Base-by-base conservation (phyloP, 2,888 invertebrate genomes). In the Lacanobia oleracea region DNA sequence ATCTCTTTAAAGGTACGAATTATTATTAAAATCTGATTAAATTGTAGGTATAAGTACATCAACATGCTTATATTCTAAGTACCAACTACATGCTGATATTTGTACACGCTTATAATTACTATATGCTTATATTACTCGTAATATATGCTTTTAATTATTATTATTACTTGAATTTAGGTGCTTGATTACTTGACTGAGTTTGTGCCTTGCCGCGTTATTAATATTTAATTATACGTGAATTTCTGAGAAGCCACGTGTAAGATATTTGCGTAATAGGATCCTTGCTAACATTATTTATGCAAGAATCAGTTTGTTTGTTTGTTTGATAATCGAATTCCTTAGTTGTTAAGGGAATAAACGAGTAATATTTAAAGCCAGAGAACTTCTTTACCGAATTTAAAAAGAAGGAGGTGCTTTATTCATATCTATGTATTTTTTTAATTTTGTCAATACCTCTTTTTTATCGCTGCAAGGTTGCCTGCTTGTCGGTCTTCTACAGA, bases 181-280 rank as follows among this genome's bases (percentile, higher is more conserved):
- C 43, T 59, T 76, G 57, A 56, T 60, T 37, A 56, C 23, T 63
- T 78, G 51, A 48, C 61, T 56, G 48, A 65, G 21, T 75, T 57
- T 45, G 16, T 45, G 33, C 51, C 45, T 53, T 21, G 27, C 45
- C 56, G 3, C 37, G 6, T 40, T 51, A 66, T 78, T 76, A 65
- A 76, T 76, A 79, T 62, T 57, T 53, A 78, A 76, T 62, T 57
- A 53, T 51, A 51, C 54, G 23, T 33, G 61, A 71, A 64, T 76
- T 78, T 78, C 54, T 40, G 37, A 57, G 51, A 56, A 78, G 51
- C 50, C 37, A 51, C 76, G 76, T 48, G 73, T 54, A 62, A 18
- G 48, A 48, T 40, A 54, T 62, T 63, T 56, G 74, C 48, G 48
- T 73, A 62, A 62, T 74, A 50, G 45, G 21, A 50, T 75, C 45